A percentile compares a stretch with the other conserved stretches of the same genome.
These are phyloP conservation scores for Synergus japonicus DNA, from an alignment of 2,888 invertebrate species.

Conservation along the genomic window DNA sequence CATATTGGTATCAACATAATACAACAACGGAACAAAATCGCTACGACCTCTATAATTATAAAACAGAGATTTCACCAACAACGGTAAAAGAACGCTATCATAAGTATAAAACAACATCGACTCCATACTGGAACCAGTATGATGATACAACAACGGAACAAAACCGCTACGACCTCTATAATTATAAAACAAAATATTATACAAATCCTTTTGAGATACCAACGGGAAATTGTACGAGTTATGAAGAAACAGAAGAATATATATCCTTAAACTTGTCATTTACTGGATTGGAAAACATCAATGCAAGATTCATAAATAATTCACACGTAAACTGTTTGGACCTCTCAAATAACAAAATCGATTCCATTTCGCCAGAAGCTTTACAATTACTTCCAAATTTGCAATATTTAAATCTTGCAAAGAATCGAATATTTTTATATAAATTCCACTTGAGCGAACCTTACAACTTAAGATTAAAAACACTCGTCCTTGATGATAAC, in stretches of 20 bases:
- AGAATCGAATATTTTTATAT: not conserved
- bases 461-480: not conserved
- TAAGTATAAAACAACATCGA: too few relatives aligned
- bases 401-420: not conserved
- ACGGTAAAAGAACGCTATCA: too few relatives aligned
- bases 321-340: not conserved
- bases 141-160: too few relatives aligned
- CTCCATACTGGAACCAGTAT: too few relatives aligned
- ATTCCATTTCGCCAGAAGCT: not conserved
- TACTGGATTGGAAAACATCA: not conserved
- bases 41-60: too few relatives aligned
- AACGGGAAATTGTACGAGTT: not conserved
- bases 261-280: not conserved
- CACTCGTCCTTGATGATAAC: conserved; percentile 7
- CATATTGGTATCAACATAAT: too few relatives aligned
- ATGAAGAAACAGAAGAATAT: not conserved
- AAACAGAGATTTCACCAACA: too few relatives aligned
- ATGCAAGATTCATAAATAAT: not conserved
- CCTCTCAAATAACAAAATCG: not conserved
- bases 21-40: too few relatives aligned
- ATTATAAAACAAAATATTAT: not conserved
- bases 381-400: not conserved
- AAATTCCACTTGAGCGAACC: not conserved
- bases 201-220: not conserved
- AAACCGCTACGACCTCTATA: too few relatives aligned